Base-by-base conservation (phyloP, 1,140 invertebrate species). In the Drosophila kanapiae region DNA sequence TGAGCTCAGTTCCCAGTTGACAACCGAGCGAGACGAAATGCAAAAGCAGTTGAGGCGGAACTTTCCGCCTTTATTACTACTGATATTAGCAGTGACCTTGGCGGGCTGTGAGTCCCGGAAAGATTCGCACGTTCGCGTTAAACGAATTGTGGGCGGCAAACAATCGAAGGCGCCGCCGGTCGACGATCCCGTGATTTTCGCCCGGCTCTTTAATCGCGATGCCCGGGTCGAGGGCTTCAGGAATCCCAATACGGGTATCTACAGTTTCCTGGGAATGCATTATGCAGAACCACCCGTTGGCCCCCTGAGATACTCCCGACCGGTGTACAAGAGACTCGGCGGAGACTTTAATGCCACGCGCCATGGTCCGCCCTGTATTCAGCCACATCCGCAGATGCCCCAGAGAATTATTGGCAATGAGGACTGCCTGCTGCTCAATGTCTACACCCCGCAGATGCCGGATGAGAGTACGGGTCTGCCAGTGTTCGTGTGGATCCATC, bases 351-450 rank as follows among this genome's bases (percentile, higher is more conserved):
- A 94, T 82, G 95, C 95, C 16, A 95, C 94, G 1, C 76, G 68
- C 2, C 94, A 93, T 91, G 94, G 94, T 5, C 80, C 93, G 8
- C 94, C 95, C 4, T 95, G 95, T 70, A 93, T 94, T 27, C 95
- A 95, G 70, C 94, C 94, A 6, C 92, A 94, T 79, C 93, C 92
- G 14, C 91, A 93, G 47, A 68, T 75, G 4, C 79, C 59, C 4
- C 18, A 75, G 42, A 61, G 80, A 38, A 74, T 95, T 8, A 91
- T 95, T 33, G 95, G 95, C 10, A 94, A 93, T 45, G 96, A 97
- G 91, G 95, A 97, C 90, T 97, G 96, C 92, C 92, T 97, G 33
- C 95, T 96, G 86, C 92, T 97, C 3, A 97, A 97, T 81, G 93
- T 97, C n/a, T 97, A 96, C 82, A 95, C 95, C 0, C 96, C 96